Percentiles rank a stretch among this genome's conserved stretches.
phyloP scores from a whole-genome alignment of 2,113 vertebrate genomes.

The Alethe diademata region DNA sequence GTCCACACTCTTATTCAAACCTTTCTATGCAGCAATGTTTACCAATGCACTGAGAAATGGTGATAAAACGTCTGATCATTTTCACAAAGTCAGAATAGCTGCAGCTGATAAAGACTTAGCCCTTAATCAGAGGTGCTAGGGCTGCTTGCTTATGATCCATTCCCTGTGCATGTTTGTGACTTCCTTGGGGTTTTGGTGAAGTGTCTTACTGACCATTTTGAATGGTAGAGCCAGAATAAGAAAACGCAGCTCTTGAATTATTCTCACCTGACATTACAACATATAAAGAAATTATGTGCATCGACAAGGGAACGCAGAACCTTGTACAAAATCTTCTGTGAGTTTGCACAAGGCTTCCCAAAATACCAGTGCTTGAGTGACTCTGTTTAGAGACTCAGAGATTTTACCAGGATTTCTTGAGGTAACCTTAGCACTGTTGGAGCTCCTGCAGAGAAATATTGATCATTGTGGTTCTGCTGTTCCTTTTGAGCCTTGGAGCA shows the following conservation, averaged over 20 bases:
- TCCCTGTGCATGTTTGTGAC: background rate
- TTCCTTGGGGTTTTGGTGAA: background rate
- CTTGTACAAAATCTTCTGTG: background rate
- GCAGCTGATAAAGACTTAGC: background rate
- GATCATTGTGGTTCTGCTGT: background rate
- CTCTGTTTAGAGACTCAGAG: background rate
- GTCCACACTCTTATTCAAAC: background rate
- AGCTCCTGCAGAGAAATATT: background rate
- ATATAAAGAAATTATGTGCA: background rate
- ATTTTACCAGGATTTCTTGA: background rate
- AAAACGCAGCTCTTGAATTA: background rate
- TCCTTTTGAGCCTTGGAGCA: background rate
- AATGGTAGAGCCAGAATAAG: background rate
- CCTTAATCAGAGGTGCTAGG: background rate
- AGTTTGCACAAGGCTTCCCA: background rate
- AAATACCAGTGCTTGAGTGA: background rate
- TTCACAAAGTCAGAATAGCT: background rate
- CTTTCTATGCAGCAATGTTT: background rate
- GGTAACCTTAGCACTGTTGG: background rate
- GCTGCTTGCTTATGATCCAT: background rate
- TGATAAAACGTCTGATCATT: background rate
- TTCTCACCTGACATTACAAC: background rate
- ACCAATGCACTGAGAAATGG: background rate
- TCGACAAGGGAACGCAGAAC: rapidly evolving
- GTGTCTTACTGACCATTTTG: background rate